These are phyloP conservation scores for Daphoenositta chrysoptera DNA, from an alignment of 2,113 vertebrate genomes.

Conservation along the genomic window DNA sequence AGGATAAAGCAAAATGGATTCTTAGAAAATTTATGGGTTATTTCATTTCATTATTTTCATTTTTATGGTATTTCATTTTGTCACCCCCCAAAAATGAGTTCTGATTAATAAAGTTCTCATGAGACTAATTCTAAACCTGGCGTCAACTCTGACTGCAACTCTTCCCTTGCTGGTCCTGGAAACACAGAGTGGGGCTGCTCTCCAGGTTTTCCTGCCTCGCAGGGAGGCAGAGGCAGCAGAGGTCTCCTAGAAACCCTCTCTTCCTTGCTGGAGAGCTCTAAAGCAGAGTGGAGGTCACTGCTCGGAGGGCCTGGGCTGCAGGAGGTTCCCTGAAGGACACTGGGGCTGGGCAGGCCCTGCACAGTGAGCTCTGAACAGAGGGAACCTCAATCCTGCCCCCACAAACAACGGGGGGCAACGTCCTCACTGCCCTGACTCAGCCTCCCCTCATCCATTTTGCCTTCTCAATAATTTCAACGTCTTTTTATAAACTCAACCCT, in stretches of 20 bases:
- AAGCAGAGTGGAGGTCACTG: neutral
- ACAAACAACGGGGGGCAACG: rapidly evolving
- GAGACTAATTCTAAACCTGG: neutral
- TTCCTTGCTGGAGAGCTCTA: neutral
- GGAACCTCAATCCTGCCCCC: neutral
- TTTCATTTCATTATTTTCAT: neutral
- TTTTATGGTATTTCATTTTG: neutral
- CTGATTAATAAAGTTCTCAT: neutral
- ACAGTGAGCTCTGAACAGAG: neutral
- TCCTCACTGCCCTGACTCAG: neutral
- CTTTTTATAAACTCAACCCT: neutral
- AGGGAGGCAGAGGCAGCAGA: neutral
- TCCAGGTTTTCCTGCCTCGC: neutral
- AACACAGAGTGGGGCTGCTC: neutral
- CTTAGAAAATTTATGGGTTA: neutral
- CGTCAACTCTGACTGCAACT: neutral
- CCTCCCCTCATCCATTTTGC: neutral
- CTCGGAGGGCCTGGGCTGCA: neutral
- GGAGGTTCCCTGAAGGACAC: neutral
- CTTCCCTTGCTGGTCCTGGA: neutral
- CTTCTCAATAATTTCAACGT: neutral
- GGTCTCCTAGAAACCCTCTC: neutral
- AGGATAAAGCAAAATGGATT: neutral
- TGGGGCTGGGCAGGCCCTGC: neutral
- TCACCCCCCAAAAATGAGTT: neutral